Evolutionary conservation across 2,797 vertebrate species (phyloP), one percentile per base, ranked within the genome.

Genomic region (Rhinichthys osculus): DNA sequence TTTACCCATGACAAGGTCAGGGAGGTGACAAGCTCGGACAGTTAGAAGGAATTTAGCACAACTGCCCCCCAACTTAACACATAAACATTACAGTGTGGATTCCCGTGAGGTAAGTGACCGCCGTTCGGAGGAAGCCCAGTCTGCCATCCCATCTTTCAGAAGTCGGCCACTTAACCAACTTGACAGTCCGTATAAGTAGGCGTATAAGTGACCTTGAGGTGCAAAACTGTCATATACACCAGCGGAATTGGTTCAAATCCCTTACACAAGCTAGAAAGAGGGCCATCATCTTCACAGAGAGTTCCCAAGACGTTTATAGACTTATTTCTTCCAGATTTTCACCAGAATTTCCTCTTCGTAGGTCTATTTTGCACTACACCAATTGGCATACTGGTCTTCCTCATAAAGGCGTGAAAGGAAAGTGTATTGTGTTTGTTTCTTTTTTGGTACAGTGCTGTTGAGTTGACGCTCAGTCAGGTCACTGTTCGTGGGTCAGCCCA

Each of bases 91-190:
- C 90, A 92, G 91, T 92, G 90, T 92, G 94, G 94, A 94, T 94
- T 91, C 93, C 89, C 85, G 67, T 66, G 93, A 99, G 98, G 98
- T 99, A 98, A 99, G 98, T 99, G 95, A 94, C 88, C 91, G 88
- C 92, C 92, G 92, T 94, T 96, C 93, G 93, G 90, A 94, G 85
- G 93, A 95, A 94, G 94, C 93, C 96, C 96, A 97, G 95, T 96
- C 96, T 96, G 96, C 91, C 84, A 57, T 91, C 89, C 85, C 72
- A 81, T 62, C 16, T 76, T 62, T 70, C 13, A 40, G 42, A 78
- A 88, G n/a, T 64, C 14, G 11, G 2, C 8, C 17, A 54, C 21
- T 14, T 17, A 27, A 27, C 27, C 27, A 33, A 23, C 11, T 67
- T 50, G 62, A 80, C 42, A 47, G 23, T 40, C 23, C 11, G 3